Conservation (phyloP, 1,140 invertebrate genomes). For the Leptopilina clavipes region DNA sequence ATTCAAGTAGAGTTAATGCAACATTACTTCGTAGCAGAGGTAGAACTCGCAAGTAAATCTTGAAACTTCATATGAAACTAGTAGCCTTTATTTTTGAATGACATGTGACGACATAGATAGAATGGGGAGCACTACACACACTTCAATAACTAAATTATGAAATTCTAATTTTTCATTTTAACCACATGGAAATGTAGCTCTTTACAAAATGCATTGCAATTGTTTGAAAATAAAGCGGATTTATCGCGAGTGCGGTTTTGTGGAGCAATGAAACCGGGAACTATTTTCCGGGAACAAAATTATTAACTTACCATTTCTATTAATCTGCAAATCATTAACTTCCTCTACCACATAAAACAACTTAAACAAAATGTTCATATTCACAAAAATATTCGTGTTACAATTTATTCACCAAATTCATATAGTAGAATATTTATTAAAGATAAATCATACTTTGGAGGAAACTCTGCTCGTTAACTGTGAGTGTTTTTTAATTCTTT, state of each 20-base stretch:
- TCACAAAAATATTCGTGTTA: not conserved
- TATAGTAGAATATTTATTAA: not conserved
- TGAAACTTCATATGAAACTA: constrained; percentile 37
- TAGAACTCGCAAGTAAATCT: constrained; percentile 38
- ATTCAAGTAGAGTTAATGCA: constrained; percentile 25
- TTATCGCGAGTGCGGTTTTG: not conserved
- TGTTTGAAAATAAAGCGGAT: constrained; percentile 7
- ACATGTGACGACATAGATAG: constrained; percentile 31
- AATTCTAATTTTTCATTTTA: constrained; percentile 16
- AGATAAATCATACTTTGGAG: not conserved
- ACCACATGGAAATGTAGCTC: constrained; percentile 4
- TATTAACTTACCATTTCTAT: not conserved
- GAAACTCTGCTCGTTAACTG: too few relatives aligned
- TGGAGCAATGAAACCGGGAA: not conserved
- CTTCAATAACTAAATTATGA: constrained; percentile 17
- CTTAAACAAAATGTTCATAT: not conserved
- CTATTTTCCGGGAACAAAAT: not conserved
- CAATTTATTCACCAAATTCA: not conserved
- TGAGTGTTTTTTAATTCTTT: too few relatives aligned
- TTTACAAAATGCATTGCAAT: not conserved
- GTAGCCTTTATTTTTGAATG: constrained; percentile 38
- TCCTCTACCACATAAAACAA: not conserved
- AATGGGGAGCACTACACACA: not conserved
- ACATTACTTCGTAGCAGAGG: not conserved
- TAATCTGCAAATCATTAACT: constrained; percentile 28